These are phyloP conservation scores for Lindbergichthys nudifrons DNA, from an alignment of 2,797 vertebrate species.

Conservation along the genomic window DNA sequence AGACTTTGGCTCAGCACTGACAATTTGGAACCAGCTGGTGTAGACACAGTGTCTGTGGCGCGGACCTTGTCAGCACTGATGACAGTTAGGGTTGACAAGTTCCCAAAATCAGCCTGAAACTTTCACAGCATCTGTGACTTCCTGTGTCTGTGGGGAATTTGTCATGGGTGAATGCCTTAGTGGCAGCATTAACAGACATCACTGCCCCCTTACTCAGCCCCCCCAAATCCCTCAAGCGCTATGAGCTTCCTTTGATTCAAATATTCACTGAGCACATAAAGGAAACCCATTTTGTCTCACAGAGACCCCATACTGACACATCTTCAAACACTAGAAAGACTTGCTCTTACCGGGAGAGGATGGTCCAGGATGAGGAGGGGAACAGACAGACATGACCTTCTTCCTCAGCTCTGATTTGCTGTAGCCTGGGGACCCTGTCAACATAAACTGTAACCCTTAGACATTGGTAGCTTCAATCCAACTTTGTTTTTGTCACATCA, in stretches of 20 bases:
- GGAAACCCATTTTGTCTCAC: slow-evolving; percentile 63
- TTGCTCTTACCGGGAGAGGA: slow-evolving; percentile 58
- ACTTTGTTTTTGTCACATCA: slow-evolving; percentile 39
- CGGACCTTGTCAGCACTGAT: slow-evolving; percentile 59
- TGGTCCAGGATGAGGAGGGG: slow-evolving; percentile 40
- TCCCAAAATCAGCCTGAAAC: slow-evolving; percentile 63
- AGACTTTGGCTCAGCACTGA: slow-evolving; percentile 35
- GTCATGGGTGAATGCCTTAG: slow-evolving; percentile 66
- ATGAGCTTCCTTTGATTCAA: slow-evolving; percentile 70
- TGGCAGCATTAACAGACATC: slow-evolving; percentile 67
- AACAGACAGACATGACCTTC: slow-evolving; percentile 55
- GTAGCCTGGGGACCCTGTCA: slow-evolving; percentile 57
- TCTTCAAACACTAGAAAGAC: slow-evolving; percentile 49
- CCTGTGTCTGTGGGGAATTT: slow-evolving; percentile 58
- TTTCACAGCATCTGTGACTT: slow-evolving; percentile 64
- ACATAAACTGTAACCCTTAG: slow-evolving; percentile 50
- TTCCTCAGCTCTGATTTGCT: slow-evolving; percentile 32
- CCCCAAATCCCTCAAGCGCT: slow-evolving; percentile 15
- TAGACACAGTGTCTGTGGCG: slow-evolving; percentile 37
- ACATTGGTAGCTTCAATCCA: slow-evolving; percentile 34
- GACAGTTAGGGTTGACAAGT: slow-evolving; percentile 63
- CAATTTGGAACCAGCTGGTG: slow-evolving; percentile 58
- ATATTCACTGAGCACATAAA: slow-evolving; percentile 64
- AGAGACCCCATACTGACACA: slow-evolving; percentile 51
- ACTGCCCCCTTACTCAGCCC: slow-evolving; percentile 21